Conservation (phyloP, 2,888 invertebrate species). For the Icerya purchasi region DNA sequence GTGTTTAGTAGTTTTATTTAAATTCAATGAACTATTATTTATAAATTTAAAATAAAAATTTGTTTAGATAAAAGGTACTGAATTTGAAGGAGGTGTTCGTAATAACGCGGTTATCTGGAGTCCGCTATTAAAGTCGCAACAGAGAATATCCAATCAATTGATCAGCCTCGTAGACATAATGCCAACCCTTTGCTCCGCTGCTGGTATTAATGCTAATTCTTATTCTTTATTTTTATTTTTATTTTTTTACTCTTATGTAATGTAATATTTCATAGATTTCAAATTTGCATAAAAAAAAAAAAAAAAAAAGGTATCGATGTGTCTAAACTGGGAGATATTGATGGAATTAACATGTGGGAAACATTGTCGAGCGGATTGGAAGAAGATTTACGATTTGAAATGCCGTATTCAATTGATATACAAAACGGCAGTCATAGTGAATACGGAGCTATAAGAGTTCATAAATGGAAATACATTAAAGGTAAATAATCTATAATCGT, state of each 20-base stretch:
- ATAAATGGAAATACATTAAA: constrained; percentile 26
- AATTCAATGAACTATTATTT: too few relatives aligned
- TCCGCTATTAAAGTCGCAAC: constrained; percentile 32
- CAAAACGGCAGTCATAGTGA: constrained; percentile 13
- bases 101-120: constrained; percentile 39
- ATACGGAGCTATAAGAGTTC: constrained; percentile 24
- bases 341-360: constrained; percentile 26
- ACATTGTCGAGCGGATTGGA: constrained; percentile 23
- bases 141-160: constrained; percentile 35
- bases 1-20: too few relatives aligned
- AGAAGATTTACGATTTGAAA: constrained; percentile 27
- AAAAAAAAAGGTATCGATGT: constrained; percentile 19
- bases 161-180: constrained; percentile 48
- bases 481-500: constrained; percentile 22
- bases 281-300: too few relatives aligned
- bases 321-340: constrained; percentile 16
- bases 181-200: constrained; percentile 40
- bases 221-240: too few relatives aligned
- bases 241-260: too few relatives aligned
- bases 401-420: constrained; percentile 77
- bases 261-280: too few relatives aligned
- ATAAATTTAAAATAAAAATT: too few relatives aligned
- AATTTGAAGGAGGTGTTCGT: constrained; percentile 48
- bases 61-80: constrained; percentile 37
- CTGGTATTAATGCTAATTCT: constrained; percentile 28